These are phyloP conservation scores for Habropoda laboriosa DNA, from an alignment of 1,140 invertebrate species.

Conservation along the genomic window DNA sequence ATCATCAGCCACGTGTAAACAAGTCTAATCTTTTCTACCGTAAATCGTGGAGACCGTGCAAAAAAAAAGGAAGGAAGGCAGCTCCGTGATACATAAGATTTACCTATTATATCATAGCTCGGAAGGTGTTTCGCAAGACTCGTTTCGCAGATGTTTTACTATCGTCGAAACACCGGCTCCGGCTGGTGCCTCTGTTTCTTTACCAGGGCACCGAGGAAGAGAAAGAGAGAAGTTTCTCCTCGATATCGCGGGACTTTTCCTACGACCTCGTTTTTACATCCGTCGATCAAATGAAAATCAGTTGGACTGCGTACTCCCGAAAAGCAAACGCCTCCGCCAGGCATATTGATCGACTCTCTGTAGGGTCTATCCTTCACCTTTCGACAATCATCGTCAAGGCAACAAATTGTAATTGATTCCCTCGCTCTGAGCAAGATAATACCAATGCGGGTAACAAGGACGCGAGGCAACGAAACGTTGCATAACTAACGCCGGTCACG, in stretches of 20 bases:
- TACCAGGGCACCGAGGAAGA: neutral
- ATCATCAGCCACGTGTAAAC: too few relatives aligned
- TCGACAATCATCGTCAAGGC: constrained; percentile 66
- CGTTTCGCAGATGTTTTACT: neutral
- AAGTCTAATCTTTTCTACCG: too few relatives aligned
- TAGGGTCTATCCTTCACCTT: constrained; percentile 50
- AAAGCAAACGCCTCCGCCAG: constrained; percentile 9
- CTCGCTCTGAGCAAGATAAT: constrained; percentile 74
- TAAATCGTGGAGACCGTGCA: neutral
- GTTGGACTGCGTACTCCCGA: constrained; percentile 19
- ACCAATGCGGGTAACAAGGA: constrained; percentile 77
- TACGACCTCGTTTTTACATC: constrained; percentile 21
- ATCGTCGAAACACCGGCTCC: neutral
- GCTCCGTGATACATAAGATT: neutral
- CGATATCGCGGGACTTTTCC: constrained; percentile 23
- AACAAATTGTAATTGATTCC: constrained; percentile 76
- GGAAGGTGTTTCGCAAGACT: neutral
- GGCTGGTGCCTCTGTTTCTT: neutral
- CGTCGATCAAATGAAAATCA: constrained; percentile 38
- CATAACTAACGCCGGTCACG: constrained; percentile 80
- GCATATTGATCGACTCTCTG: constrained; percentile 41
- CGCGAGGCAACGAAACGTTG: constrained; percentile 78
- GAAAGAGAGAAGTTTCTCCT: neutral
- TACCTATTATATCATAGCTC: constrained; percentile 4
- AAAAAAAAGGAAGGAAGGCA: too few relatives aligned